Conservation (phyloP, 2,113 vertebrate genomes). For the Hemiprocne comata region DNA sequence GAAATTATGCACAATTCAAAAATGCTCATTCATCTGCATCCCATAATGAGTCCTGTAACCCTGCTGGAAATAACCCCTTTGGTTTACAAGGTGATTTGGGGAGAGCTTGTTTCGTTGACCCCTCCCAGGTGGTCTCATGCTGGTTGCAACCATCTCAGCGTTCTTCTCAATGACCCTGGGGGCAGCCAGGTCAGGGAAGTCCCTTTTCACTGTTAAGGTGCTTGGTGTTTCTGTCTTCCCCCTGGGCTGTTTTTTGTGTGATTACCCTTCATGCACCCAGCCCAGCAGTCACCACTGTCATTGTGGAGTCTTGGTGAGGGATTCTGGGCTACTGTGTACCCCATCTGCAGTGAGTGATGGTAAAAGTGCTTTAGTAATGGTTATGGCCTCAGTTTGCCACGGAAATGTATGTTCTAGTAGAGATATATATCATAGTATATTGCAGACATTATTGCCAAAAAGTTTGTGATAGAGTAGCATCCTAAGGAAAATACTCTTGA, state of each 20-base stretch:
- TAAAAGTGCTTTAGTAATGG: neutral
- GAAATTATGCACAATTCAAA: neutral
- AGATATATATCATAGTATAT: neutral
- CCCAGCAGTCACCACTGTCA: neutral
- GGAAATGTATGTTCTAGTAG: neutral
- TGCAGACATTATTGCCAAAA: neutral
- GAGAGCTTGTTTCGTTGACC: neutral
- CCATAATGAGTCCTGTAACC: neutral
- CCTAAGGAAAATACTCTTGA: neutral
- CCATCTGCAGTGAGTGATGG: neutral
- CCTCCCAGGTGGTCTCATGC: neutral
- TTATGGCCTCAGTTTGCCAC: neutral
- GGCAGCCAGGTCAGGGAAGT: neutral
- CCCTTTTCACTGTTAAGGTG: neutral
- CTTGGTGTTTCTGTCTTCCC: neutral
- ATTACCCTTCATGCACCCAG: neutral
- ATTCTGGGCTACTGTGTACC: neutral
- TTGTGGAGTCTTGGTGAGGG: neutral
- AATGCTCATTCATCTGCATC: neutral
- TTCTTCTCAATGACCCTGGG: neutral
- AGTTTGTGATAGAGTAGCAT: neutral
- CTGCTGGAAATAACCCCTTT: neutral
- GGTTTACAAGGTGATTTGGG: accelerated
- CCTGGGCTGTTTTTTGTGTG: neutral
- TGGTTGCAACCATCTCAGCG: neutral